Conservation (phyloP, 2,797 vertebrate genomes). For the Cryptoblepharus egeriae region DNA sequence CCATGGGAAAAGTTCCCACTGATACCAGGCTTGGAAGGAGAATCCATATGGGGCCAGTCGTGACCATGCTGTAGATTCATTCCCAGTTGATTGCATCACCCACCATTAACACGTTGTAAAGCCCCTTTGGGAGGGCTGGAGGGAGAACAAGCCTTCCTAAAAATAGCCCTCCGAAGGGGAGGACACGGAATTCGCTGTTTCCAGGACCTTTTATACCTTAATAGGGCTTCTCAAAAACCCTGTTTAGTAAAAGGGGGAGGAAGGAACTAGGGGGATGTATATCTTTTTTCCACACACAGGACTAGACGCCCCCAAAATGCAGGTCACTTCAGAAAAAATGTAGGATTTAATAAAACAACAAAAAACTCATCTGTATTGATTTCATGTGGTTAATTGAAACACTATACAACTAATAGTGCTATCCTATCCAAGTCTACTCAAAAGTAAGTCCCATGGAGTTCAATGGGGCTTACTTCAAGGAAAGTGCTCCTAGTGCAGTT, state of each 20-base stretch:
- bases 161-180: constrained; percentile 6
- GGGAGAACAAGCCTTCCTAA: not conserved
- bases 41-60: not conserved
- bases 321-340: too few relatives aligned
- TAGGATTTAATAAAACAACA: too few relatives aligned
- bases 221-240: not conserved
- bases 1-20: not conserved
- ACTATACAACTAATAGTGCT: too few relatives aligned
- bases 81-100: not conserved
- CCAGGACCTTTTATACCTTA: not conserved
- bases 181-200: not conserved
- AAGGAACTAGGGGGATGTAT: not conserved
- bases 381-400: too few relatives aligned
- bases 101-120: constrained; percentile 4
- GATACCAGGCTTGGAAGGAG: not conserved
- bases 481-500: too few relatives aligned
- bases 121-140: not conserved
- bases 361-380: too few relatives aligned
- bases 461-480: too few relatives aligned
- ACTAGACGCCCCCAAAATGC: too few relatives aligned
- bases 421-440: too few relatives aligned
- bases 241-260: not conserved
- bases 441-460: too few relatives aligned
- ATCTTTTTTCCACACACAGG: not conserved
- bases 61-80: not conserved